Base-by-base conservation (phyloP, 2,797 vertebrate genomes). In the Garrulus glandarius region DNA sequence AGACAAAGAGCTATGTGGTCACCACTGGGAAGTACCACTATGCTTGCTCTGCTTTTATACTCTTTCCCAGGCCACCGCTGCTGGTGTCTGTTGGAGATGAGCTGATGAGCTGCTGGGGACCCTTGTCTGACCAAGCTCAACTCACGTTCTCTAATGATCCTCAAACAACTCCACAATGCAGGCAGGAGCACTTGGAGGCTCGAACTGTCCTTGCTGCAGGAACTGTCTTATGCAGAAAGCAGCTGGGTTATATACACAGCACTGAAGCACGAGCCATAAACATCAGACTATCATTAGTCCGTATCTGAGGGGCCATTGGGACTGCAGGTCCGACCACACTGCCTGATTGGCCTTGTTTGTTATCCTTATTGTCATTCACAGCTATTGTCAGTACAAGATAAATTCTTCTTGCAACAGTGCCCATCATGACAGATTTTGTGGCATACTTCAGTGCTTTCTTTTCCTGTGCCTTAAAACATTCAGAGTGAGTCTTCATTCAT, bases 391-490 rank as follows among this genome's bases (percentile, higher is more conserved):
- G 43, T 20, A n/a, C 29, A 53, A 69, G 61, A 93, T 55, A 81
- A 77, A 92, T 89, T 83, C 36, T 94, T 83, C 46, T 71, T 89
- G 71, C 85, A 80, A 81, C 63, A 92, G 23, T 57, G 69, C 78
- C 63, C 57, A 70, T 86, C 79, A 17, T 80, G 67, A 88, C 59
- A 93, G 68, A 63, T 87, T 87, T 87, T 36, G 5, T 80, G 43
- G 46, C 84, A 95, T 72, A 87, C 81, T 57, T 69, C 43, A 61
- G 34, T 68, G 53, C 39, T 91, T 87, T 78, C 63, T 70, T 46
- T 84, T 46, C 16, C 8, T 3, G 21, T 65, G 84, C 32, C 47
- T 91, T 96, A 87, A 96, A 93, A 83, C 46, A 83, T 52, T 87
- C 18, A 19, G 63, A 81, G 41, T 46, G 76, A 83, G 41, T 47